Percentiles rank a stretch among this genome's conserved stretches.
phyloP scores from a whole-genome alignment of 1,140 invertebrate genomes.

The Bombus fervidus region DNA sequence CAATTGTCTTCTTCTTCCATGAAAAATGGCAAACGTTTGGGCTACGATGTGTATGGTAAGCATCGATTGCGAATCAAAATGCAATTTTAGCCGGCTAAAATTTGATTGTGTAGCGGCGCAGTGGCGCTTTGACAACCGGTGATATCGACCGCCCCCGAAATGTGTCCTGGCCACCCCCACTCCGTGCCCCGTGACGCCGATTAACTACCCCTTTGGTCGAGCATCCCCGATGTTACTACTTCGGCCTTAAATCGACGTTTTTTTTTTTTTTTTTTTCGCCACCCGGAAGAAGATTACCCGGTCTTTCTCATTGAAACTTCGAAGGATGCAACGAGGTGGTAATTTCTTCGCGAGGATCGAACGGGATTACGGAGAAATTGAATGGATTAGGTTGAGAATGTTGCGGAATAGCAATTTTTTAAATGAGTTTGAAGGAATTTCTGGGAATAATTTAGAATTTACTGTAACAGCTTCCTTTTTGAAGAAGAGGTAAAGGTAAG shows the following conservation, averaged over 20 bases:
- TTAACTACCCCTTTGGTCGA: slow-evolving; percentile 48
- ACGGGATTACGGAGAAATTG: neutral
- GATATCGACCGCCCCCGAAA: slow-evolving; percentile 76
- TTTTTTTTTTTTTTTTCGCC: no score
- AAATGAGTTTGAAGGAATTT: neutral
- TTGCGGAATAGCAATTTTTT: neutral
- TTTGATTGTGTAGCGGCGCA: slow-evolving; percentile 59
- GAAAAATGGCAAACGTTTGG: neutral
- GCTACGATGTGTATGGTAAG: no score
- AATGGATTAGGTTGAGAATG: neutral
- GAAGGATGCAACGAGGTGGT: neutral
- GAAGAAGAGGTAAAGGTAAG: no score
- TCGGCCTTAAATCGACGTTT: neutral
- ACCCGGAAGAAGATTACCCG: neutral
- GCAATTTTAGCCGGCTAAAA: slow-evolving; percentile 42
- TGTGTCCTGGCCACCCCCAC: slow-evolving; percentile 47
- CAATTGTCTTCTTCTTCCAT: neutral
- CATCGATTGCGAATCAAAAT: slow-evolving; percentile 33
- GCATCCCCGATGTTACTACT: slow-evolving; percentile 23
- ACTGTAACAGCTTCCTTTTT: neutral
- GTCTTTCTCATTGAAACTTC: neutral
- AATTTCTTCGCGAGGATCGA: neutral
- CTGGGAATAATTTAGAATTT: neutral
- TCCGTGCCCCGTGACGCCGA: slow-evolving; percentile 22
- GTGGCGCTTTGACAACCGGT: slow-evolving; percentile 64